Evolutionary conservation across 1,140 invertebrate species (phyloP), one percentile per base, ranked within the genome.

Genomic region (Littorina saxatilis): DNA sequence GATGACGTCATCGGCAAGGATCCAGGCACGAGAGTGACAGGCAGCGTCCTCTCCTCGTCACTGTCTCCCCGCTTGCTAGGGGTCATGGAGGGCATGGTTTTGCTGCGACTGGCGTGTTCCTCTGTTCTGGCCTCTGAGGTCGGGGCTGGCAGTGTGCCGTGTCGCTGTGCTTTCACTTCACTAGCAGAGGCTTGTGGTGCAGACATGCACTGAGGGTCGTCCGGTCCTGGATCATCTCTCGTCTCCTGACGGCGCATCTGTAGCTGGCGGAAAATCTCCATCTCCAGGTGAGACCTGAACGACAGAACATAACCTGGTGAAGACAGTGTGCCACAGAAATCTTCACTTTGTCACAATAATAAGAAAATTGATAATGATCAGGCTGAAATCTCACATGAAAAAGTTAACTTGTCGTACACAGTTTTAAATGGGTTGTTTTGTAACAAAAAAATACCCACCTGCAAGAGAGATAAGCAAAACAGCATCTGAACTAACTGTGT

Each of bases 241-340:
- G 58, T 58, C 32, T 86, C 85, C 74, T 87, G 87, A 75, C 88
- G 81, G 61, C 90, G 88, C 43, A 90, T 85, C 77, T 91, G 90
- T 2, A 91, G 87, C 73, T 90, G 91, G 17, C 88, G 87, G 83
- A 91, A 90, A 32, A 91, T 90, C 81, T 91, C 90, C 84, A 91
- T 40, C 75, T 91, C 90, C 37, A 91, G 77, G 75, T 90, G 87
- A 68, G 88, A 88, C 73, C 90, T 90, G 77, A n/a, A n/a, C 43
- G 17, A 47, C 43, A 47, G 43, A 17, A 47, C n/a, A 17, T 47
- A 47, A 47, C 43, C 43, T 47, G 43, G 7, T 47, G 43, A 47
- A 17, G 43, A 5, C 43, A n/a, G n/a, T n/a, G n/a, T n/a, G n/a
- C n/a, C n/a, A n/a, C n/a, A n/a, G n/a, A n/a, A n/a, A n/a, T n/a